Evolutionary conservation across 1,140 invertebrate genomes (phyloP).

Genomic region (Formica exsecta): DNA sequence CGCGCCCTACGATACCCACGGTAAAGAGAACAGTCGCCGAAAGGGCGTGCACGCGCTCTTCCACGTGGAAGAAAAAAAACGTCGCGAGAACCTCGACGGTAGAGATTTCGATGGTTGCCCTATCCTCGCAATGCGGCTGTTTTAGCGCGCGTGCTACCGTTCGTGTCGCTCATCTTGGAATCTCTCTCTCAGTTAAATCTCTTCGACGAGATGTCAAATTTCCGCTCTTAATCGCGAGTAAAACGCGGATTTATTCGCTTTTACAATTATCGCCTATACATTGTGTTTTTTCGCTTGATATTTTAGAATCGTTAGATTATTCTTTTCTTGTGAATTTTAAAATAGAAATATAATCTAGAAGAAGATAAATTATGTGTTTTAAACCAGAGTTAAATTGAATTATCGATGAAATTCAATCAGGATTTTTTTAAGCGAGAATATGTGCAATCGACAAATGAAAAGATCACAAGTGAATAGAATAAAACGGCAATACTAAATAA

Average conservation of each 20-base stretch:
- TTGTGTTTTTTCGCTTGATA: not conserved
- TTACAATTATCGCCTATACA: not conserved
- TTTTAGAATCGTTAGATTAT: not conserved
- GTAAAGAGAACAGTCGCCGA: constrained; percentile 20
- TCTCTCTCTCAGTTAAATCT: not conserved
- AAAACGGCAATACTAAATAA: not conserved
- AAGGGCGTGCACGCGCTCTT: constrained; percentile 50
- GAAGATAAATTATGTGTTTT: not conserved
- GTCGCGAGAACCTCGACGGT: not conserved
- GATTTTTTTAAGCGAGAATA: not conserved
- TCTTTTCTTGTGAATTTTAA: too few species aligned
- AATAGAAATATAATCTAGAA: not conserved
- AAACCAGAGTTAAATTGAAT: not conserved
- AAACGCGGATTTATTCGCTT: not conserved
- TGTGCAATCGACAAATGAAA: not conserved
- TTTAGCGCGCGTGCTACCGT: constrained; percentile 16
- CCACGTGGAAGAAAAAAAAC: not conserved
- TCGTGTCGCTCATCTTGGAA: constrained; percentile 4
- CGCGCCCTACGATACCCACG: constrained; percentile 36
- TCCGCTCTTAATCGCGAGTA: not conserved
- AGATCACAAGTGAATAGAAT: not conserved
- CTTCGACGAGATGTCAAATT: constrained; percentile 13
- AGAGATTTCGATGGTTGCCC: constrained; percentile 44
- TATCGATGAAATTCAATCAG: not conserved
- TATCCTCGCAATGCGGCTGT: not conserved